These are phyloP conservation scores for Dasyprocta punctata DNA, from an alignment of 2,113 vertebrate genomes.

Conservation along the genomic window DNA sequence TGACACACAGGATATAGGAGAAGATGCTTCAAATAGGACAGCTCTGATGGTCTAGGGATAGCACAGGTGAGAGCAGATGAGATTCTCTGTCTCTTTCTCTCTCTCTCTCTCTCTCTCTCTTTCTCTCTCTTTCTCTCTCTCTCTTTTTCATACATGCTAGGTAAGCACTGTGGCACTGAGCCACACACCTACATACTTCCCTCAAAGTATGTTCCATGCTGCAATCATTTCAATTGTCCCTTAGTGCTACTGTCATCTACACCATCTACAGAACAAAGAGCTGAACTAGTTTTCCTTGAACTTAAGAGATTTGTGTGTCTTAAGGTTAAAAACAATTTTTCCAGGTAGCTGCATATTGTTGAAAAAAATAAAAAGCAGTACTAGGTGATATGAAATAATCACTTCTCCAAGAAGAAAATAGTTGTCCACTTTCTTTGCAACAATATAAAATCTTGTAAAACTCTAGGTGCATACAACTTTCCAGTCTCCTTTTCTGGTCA, in stretches of 20 bases:
- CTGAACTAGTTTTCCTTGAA: neutral
- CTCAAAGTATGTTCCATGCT: neutral
- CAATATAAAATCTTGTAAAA: neutral
- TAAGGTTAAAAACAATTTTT: neutral
- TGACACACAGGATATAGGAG: neutral
- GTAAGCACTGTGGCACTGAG: neutral
- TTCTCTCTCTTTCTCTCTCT: no score
- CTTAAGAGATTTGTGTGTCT: neutral
- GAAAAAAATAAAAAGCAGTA: neutral
- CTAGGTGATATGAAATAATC: neutral
- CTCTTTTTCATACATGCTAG: neutral
- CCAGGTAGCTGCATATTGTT: neutral
- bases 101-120: neutral
- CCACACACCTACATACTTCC: neutral
- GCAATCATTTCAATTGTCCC: neutral
- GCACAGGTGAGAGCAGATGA: neutral
- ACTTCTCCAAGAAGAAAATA: neutral
- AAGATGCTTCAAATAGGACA: neutral
- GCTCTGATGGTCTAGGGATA: neutral
- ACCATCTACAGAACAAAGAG: neutral
- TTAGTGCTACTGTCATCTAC: neutral
- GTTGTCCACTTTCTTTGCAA: neutral
- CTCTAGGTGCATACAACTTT: neutral
- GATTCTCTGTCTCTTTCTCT: neutral
- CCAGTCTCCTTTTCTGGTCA: neutral